Conservation (phyloP, 1,140 invertebrate genomes). For the Drosophila guanche region DNA sequence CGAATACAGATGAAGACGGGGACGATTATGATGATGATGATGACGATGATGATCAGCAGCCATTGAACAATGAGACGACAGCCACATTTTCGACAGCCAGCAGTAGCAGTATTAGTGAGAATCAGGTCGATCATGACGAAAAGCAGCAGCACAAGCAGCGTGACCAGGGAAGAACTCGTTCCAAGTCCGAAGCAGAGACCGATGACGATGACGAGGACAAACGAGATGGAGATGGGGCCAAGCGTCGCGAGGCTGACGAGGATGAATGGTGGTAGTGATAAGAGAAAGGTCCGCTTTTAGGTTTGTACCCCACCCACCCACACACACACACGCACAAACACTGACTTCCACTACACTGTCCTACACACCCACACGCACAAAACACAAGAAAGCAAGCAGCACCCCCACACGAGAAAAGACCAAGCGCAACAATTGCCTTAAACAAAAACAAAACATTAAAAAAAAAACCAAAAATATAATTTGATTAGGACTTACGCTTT, state of each 20-base stretch:
- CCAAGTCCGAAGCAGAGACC: conserved; percentile 55
- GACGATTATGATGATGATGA: conserved; percentile 68
- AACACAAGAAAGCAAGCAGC: conserved; percentile 19
- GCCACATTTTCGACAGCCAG: conserved; percentile 60
- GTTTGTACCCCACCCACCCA: conserved; percentile 79
- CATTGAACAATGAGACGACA: conserved; percentile 69
- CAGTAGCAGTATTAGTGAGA: conserved; percentile 42
- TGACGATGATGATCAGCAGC: conserved; percentile 75
- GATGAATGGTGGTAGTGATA: conserved; percentile 82
- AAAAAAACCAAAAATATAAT: conserved; percentile 1
- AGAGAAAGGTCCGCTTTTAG: conserved; percentile 78
- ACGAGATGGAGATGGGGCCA: conserved; percentile 27
- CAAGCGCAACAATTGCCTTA: conserved; percentile 17
- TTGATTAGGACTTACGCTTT: no score
- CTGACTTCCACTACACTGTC: conserved; percentile 32
- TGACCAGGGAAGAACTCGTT: conserved; percentile 52
- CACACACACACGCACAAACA: conserved; percentile 32
- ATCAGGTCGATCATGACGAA: conserved; percentile 38
- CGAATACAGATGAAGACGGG: conserved; percentile 18
- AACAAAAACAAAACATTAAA: conserved; percentile 17
- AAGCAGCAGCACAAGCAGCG: conserved; percentile 42
- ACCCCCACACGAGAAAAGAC: background rate
- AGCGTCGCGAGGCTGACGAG: conserved; percentile 60
- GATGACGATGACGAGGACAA: conserved; percentile 63
- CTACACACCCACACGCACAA: conserved; percentile 17